Base-by-base conservation (phyloP, 1,140 invertebrate species). In the Drosophila nigromelanica region DNA sequence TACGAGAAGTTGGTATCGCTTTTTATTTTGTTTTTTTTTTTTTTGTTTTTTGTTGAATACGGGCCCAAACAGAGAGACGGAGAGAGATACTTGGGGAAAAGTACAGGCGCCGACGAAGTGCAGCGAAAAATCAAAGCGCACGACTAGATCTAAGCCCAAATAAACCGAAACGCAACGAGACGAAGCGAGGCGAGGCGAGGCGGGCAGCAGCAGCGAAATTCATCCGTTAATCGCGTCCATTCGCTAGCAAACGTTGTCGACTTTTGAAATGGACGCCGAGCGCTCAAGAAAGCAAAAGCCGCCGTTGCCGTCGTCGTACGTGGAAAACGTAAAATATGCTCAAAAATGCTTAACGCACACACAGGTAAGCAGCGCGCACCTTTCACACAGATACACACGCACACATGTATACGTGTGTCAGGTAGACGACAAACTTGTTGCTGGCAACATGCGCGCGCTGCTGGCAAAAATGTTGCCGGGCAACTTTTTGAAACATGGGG, bases 181-280 rank as follows among this genome's bases (percentile, higher is more conserved):
- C 51, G 21, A 55, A 56, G 18, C 48, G 35, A 40, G 27, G 30
- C 42, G 37, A 39, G 50, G 55, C 40, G 48, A 47, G 63, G 51
- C 60, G 58, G 40, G 21, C 74, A 50, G 59, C 60, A 35, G 56
- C 54, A 35, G 14, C 47, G 39, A 68, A 74, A 60, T 62, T 90
- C 73, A 81, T 91, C 90, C 90, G 90, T 76, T 82, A 90, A 89
- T 90, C 80, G 80, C 86, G 82, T 90, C 90, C 86, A 87, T 76
- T 85, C 86, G 90, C 82, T 76, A 89, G 73, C 76, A 90, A 87
- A 80, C 71, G 82, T 82, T 87, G 76, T 77, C 80, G 73, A 83
- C 82, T 90, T 91, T 90, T 91, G 80, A 91, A 89, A 85, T 87
- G 83, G 74, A 85, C 78, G 82, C 79, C 43, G 61, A 70, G 54